phyloP scores from a whole-genome alignment of 2,113 vertebrate genomes.

The Paradisaea rubra region DNA sequence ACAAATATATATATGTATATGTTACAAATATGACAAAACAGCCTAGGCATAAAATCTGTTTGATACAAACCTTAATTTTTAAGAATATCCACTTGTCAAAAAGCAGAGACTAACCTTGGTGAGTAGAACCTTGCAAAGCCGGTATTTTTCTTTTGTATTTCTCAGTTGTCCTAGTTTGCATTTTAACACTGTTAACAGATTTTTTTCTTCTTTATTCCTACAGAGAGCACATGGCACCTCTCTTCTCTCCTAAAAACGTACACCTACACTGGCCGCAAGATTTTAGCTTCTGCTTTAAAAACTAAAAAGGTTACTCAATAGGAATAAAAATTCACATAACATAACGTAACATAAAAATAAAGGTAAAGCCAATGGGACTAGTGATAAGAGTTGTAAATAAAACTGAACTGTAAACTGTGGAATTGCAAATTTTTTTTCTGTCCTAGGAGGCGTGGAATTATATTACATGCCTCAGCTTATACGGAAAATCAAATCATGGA shows the following conservation, averaged over 20 bases:
- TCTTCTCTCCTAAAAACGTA: conserved; percentile 45
- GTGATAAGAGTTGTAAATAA: not conserved
- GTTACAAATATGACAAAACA: not conserved
- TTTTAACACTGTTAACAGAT: conserved; percentile 50
- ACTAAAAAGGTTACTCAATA: conserved; percentile 59
- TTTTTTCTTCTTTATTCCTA: conserved; percentile 64
- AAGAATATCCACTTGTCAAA: not conserved
- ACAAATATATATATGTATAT: not conserved
- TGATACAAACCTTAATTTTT: not conserved
- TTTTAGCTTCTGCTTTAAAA: conserved; percentile 50
- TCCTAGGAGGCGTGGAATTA: not conserved
- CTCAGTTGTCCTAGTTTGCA: conserved; percentile 20
- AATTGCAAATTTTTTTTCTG: not conserved
- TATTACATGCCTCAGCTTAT: not conserved
- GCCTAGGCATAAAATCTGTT: not conserved
- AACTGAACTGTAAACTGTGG: not conserved
- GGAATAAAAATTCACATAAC: conserved; percentile 15
- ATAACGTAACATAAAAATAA: not conserved
- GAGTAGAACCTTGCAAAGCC: not conserved
- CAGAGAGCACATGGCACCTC: conserved; percentile 60
- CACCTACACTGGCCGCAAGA: conserved; percentile 24
- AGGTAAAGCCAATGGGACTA: not conserved
- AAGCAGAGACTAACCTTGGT: not conserved
- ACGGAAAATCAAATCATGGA: not conserved
- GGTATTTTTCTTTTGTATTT: conserved; percentile 2